phyloP scores from a whole-genome alignment of 2,888 invertebrate species.

The Netelia virgata region DNA sequence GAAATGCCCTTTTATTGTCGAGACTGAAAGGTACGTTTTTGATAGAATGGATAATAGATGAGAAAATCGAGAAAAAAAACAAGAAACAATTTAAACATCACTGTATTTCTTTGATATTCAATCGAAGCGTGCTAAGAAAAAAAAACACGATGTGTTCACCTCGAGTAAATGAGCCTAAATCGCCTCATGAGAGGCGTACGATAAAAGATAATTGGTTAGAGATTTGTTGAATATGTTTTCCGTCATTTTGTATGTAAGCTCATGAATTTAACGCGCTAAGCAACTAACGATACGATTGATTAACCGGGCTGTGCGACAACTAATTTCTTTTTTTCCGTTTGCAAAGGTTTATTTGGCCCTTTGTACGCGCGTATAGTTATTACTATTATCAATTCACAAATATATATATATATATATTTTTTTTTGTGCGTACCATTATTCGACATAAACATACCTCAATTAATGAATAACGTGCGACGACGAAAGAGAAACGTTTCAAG shows the following conservation, averaged over 20 bases:
- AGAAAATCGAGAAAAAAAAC: constrained; percentile 22
- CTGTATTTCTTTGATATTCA: constrained; percentile 47
- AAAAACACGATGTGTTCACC: constrained; percentile 50
- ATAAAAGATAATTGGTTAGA: constrained; percentile 38
- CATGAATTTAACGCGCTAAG: constrained; percentile 48
- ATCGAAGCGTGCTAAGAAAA: constrained; percentile 35
- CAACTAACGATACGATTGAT: constrained; percentile 53
- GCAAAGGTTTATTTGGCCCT: constrained; percentile 28
- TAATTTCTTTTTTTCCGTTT: constrained; percentile 27
- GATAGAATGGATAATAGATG: constrained; percentile 48
- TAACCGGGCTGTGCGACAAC: constrained; percentile 67
- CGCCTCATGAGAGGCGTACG: constrained; percentile 11
- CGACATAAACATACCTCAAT: constrained; percentile 41
- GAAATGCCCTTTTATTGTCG: constrained; percentile 48
- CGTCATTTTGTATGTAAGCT: constrained; percentile 56
- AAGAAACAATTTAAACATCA: constrained; percentile 49
- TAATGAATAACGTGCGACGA: constrained; percentile 7
- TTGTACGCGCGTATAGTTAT: constrained; percentile 19
- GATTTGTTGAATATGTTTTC: constrained; percentile 13
- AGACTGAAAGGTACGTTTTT: constrained; percentile 61
- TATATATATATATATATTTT: constrained; percentile 3
- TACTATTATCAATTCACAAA: not conserved
- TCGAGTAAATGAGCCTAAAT: constrained; percentile 16
- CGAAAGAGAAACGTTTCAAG: constrained; percentile 12
- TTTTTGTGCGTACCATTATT: constrained; percentile 22